Evolutionary conservation across 2,888 invertebrate genomes (phyloP).

Genomic region (Chloroclysta siterata): DNA sequence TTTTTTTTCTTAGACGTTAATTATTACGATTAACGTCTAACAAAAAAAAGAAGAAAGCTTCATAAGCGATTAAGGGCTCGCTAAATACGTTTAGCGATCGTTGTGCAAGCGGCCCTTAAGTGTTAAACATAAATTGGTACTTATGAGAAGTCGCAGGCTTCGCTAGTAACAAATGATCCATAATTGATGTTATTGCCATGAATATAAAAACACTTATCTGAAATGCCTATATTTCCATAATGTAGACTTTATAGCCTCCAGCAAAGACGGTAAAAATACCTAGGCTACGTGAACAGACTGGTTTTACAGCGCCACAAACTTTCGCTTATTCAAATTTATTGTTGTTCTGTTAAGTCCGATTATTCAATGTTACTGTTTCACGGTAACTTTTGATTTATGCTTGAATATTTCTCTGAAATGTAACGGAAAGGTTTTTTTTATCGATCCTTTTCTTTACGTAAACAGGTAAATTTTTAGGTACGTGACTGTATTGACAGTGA

Average conservation of each 20-base stretch:
- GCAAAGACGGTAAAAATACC: conserved; percentile 29
- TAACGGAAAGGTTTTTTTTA: conserved; percentile 27
- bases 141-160: no score
- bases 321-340: conserved; percentile 59
- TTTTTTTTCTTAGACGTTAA: no score
- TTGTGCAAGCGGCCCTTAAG: not conserved
- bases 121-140: not conserved
- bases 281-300: conserved; percentile 32
- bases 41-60: no score
- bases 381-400: conserved; percentile 36
- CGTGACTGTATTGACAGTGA: no score
- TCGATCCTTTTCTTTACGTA: no score
- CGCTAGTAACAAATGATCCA: not conserved
- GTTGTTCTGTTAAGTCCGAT: conserved; percentile 47
- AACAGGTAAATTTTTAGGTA: no score
- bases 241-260: conserved; percentile 11
- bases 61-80: no score
- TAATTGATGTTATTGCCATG: not conserved
- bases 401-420: conserved; percentile 33
- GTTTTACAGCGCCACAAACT: conserved; percentile 45
- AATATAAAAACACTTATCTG: not conserved
- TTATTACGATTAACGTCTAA: no score
- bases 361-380: conserved; percentile 50
- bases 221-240: conserved; percentile 7
- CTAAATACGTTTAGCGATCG: no score